Percentiles rank a stretch among this genome's conserved stretches.
phyloP scores from a whole-genome alignment of 2,113 vertebrate species.

The Antigone vipio region DNA sequence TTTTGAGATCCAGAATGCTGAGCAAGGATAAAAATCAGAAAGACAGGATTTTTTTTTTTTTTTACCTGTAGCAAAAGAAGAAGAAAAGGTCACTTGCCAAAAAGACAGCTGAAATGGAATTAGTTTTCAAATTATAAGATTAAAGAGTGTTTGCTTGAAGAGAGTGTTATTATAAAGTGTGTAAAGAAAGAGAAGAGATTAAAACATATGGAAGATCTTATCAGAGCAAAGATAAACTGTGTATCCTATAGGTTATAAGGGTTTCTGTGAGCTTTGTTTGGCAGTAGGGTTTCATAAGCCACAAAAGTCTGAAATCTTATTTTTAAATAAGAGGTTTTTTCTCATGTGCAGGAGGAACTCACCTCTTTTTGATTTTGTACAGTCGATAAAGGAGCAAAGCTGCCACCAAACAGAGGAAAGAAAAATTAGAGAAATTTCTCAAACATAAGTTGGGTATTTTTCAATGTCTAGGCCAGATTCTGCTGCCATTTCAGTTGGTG shows the following conservation, averaged over 20 bases:
- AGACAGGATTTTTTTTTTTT: neutral
- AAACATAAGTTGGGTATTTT: conserved; percentile 10
- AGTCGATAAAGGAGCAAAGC: neutral
- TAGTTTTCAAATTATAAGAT: conserved; percentile 76
- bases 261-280: conserved; percentile 51
- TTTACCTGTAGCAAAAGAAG: conserved; percentile 58
- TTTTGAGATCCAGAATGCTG: conserved; percentile 54
- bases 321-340: conserved; percentile 45
- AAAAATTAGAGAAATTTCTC: conserved; percentile 18
- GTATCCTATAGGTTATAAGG: conserved; percentile 25
- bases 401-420: neutral
- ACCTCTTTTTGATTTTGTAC: conserved; percentile 1
- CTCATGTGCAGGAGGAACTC: neutral
- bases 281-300: conserved; percentile 60
- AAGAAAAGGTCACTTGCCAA: conserved; percentile 67
- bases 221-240: conserved; percentile 58
- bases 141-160: conserved; percentile 66
- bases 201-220: conserved; percentile 49
- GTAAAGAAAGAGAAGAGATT: conserved; percentile 64
- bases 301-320: conserved; percentile 44
- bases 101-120: conserved; percentile 67
- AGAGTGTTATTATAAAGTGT: conserved; percentile 64
- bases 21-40: conserved; percentile 51
- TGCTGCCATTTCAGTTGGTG: neutral
- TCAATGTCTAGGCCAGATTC: conserved; percentile 15